A percentile compares a stretch with the other conserved stretches of the same genome.
Evolutionary conservation across 2,113 vertebrate species (phyloP).

Genomic region (Pantherophis guttatus): DNA sequence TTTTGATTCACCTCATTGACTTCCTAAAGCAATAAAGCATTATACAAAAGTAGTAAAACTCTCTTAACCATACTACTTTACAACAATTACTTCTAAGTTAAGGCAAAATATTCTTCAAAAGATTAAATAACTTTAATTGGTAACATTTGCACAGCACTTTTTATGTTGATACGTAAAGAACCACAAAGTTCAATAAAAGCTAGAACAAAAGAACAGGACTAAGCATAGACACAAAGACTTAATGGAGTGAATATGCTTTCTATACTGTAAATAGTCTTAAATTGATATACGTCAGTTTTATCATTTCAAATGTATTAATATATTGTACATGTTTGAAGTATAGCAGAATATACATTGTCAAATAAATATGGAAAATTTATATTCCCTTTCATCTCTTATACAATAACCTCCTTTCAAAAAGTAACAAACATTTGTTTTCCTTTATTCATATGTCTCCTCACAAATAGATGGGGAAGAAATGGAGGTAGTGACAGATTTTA

Average conservation of each 20-base stretch:
- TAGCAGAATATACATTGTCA: no score
- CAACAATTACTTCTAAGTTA: not conserved
- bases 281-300: fast-evolving
- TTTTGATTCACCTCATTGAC: not conserved
- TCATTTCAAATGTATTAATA: not conserved
- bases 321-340: constrained; percentile 1
- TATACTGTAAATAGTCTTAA: not conserved
- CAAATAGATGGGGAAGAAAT: no score
- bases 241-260: not conserved
- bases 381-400: constrained; percentile 28
- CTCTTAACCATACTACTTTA: not conserved
- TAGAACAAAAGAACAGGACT: not conserved
- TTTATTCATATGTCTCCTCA: not conserved
- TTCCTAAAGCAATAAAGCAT: not conserved
- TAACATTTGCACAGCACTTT: not conserved
- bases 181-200: not conserved
- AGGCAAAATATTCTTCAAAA: not conserved
- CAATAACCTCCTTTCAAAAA: constrained; percentile 18
- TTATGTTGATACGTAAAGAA: not conserved
- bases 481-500: no score
- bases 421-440: constrained; percentile 24
- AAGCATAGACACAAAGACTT: not conserved
- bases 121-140: not conserved
- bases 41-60: not conserved
- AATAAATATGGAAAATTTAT: not conserved